These are phyloP conservation scores for Trogon melanurus DNA, from an alignment of 2,113 vertebrate genomes.

Conservation along the genomic window DNA sequence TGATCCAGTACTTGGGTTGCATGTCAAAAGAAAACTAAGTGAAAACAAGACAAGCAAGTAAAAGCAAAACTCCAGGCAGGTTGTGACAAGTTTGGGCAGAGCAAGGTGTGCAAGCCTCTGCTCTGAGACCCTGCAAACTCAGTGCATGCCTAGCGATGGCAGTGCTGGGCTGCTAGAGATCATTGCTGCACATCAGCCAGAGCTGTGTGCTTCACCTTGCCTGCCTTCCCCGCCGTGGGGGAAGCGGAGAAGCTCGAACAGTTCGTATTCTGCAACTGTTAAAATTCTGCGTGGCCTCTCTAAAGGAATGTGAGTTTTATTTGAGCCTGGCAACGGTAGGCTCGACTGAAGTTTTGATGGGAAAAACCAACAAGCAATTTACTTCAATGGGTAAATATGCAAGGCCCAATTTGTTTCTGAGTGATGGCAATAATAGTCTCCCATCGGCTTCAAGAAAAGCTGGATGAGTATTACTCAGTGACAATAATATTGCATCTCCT, in stretches of 20 bases:
- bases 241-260: neutral
- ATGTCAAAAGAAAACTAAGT: neutral
- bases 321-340: neutral
- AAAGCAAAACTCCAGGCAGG: neutral
- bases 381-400: neutral
- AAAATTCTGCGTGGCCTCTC: neutral
- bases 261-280: fast-evolving
- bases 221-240: neutral
- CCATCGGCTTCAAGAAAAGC: neutral
- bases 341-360: neutral
- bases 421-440: neutral
- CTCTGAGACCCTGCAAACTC: neutral
- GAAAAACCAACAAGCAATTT: slow-evolving; percentile 32
- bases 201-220: neutral
- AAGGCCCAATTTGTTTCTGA: slow-evolving; percentile 39
- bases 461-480: neutral
- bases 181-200: neutral
- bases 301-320: neutral
- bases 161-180: neutral
- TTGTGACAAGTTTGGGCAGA: neutral
- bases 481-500: neutral
- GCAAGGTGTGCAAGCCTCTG: neutral
- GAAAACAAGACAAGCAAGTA: neutral
- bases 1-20: neutral
- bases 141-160: neutral